Conservation (phyloP, 2,797 vertebrate species). For the Mallotus villosus region DNA sequence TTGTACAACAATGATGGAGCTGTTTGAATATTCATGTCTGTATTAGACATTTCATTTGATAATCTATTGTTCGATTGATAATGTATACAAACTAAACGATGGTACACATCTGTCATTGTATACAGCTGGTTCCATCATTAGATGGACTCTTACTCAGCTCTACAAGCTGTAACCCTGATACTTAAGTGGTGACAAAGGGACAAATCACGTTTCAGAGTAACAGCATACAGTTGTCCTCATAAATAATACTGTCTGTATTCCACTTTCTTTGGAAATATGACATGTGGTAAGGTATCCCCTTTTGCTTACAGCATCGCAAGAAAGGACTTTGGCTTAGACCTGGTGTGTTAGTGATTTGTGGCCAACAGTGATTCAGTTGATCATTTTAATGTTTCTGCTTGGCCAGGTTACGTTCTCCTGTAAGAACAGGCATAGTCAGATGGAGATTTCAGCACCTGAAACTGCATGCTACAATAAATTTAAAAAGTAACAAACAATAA, state of each 20-base stretch:
- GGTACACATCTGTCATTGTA: constrained; percentile 97
- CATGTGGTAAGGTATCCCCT: constrained; percentile 84
- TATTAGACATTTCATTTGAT: constrained; percentile 99
- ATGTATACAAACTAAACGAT: constrained; percentile 96
- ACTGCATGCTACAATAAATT: constrained; percentile 96
- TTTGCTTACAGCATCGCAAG: constrained; percentile 83
- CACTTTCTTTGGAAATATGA: constrained; percentile 87
- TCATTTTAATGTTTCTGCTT: constrained; percentile 78
- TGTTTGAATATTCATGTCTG: constrained; percentile 98
- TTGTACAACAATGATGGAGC: constrained; percentile 91
- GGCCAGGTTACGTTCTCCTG: constrained; percentile 80
- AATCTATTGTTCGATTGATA: constrained; percentile 99
- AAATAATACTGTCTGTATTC: constrained; percentile 88
- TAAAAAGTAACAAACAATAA: constrained; percentile 50
- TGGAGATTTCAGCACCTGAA: constrained; percentile 87
- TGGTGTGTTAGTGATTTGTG: constrained; percentile 45
- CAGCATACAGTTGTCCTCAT: constrained; percentile 81
- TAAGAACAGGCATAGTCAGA: constrained; percentile 80
- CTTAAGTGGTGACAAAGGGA: constrained; percentile 74
- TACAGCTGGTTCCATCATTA: constrained; percentile 95
- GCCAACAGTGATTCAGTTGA: constrained; percentile 39
- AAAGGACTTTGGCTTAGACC: constrained; percentile 72
- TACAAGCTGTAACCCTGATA: constrained; percentile 90
- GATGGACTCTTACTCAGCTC: constrained; percentile 94
- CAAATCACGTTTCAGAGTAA: constrained; percentile 69